phyloP scores from a whole-genome alignment of 2,797 vertebrate species.

The Lacerta bilineata region DNA sequence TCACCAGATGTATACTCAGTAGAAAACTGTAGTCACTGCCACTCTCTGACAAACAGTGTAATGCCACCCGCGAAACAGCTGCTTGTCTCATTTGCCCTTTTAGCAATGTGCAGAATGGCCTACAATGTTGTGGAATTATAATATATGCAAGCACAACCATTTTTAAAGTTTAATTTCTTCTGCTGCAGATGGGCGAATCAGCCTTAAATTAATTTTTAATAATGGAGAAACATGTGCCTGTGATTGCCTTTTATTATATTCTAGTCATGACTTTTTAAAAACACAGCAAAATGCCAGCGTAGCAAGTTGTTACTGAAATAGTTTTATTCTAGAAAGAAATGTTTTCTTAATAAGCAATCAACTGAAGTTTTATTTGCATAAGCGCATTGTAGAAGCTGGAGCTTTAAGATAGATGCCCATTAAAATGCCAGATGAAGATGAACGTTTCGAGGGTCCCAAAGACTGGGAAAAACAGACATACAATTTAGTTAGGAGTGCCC shows the following conservation, averaged over 20 bases:
- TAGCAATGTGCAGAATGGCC: neutral
- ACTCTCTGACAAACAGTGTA: neutral
- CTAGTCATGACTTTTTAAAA: neutral
- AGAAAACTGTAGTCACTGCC: neutral
- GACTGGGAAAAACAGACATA: neutral
- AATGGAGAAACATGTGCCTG: neutral
- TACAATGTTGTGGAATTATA: neutral
- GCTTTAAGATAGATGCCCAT: neutral
- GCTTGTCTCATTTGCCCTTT: neutral
- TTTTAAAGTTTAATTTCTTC: neutral
- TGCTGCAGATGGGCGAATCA: neutral
- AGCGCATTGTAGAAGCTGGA: neutral
- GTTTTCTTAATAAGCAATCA: neutral
- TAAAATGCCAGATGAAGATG: neutral
- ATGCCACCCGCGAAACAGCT: neutral
- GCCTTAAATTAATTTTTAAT: neutral
- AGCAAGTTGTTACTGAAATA: neutral
- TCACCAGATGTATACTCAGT: neutral
- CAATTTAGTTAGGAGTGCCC: neutral
- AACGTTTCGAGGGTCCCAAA: neutral
- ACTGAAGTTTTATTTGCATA: neutral
- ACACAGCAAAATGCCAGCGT: neutral
- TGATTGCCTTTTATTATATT: conserved; percentile 16
- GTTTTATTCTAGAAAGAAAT: neutral
- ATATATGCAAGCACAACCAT: neutral